Evolutionary conservation across 2,113 vertebrate genomes (phyloP), one percentile per base, ranked within the genome.

Genomic region (Arvicanthis niloticus): DNA sequence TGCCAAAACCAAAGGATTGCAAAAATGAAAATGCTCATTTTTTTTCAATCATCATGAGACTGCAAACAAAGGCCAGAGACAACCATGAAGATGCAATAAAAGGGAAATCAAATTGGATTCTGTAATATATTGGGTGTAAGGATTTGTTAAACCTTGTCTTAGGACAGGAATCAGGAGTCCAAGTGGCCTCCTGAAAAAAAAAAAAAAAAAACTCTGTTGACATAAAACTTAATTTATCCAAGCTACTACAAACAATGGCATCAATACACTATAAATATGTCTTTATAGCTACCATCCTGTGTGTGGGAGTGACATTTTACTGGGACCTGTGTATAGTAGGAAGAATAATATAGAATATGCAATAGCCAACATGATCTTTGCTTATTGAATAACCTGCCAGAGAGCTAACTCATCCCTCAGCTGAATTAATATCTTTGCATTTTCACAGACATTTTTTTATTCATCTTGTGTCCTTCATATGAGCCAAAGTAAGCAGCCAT

Each of bases 171-270:
- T 95, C 29, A 56, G 17, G 13, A 29, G 16, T 53, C 58, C 19
- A 72, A 75, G n/a, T 3, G 42, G 31, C 77, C 7, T 91, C 29
- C 21, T 51, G 11, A 68, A 81, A n/a, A 62, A 62, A 58, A 58
- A 78, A 68, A 81, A n/a, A 62, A 62, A 58, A 58, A 78, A 91
- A 34, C 31, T 51, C 72, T 45, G 5, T 45, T 60, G 11, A 53
- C 34, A 73, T 2, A 84, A 86, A 96, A 31, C 40, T 89, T 89
- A 95, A 89, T 21, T 78, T n/a, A 93, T 15, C 2, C 42, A 62
- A 11, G 45, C 19, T 53, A 85, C 26, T 26, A 56, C 11, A 85
- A 88, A n/a, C 13, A 62, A 91, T 6, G 4, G 48, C 58, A 91
- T 15, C 34, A 48, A 76, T 24, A 1, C 56, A 21, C 9, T 7